Conservation (phyloP, 2,113 vertebrate genomes). For the Genyomyrus donnyi region DNA sequence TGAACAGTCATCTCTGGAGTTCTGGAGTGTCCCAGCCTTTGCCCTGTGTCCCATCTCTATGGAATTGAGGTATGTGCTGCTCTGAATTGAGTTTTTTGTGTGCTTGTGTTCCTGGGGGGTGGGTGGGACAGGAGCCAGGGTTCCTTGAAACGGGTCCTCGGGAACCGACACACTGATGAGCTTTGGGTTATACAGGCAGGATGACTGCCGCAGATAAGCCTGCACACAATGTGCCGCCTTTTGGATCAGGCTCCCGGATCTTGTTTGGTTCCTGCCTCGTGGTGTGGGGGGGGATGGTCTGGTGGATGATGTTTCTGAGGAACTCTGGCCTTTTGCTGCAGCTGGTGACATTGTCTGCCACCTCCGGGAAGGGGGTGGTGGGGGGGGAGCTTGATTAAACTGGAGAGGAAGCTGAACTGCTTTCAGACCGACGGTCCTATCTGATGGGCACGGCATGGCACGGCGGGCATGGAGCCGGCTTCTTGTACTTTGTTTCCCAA, state of each 20-base stretch:
- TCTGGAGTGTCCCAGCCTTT: conserved; percentile 1
- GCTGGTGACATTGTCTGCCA: not conserved
- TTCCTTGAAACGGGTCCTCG: not conserved
- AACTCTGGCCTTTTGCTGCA: not conserved
- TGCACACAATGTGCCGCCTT: not conserved
- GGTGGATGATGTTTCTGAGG: not conserved
- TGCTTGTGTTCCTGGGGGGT: not conserved
- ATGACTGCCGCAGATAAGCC: not conserved
- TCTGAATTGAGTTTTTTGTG: not conserved
- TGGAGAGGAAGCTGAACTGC: not conserved
- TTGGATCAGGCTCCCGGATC: not conserved
- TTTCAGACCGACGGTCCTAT: not conserved
- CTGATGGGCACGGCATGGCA: not conserved
- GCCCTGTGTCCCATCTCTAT: conserved; percentile 2
- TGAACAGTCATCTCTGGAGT: not conserved
- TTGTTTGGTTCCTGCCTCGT: not conserved
- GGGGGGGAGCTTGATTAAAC: not conserved
- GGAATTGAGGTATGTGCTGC: conserved; percentile 3
- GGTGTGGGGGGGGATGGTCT: not conserved
- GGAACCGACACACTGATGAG: not conserved
- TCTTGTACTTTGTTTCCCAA: not conserved
- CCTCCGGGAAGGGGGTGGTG: not conserved
- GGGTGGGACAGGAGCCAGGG: not conserved
- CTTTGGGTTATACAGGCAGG: not conserved
- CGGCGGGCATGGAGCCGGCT: not conserved